phyloP scores from a whole-genome alignment of 2,888 invertebrate genomes.

The Himalopsyche kuldschensis region DNA sequence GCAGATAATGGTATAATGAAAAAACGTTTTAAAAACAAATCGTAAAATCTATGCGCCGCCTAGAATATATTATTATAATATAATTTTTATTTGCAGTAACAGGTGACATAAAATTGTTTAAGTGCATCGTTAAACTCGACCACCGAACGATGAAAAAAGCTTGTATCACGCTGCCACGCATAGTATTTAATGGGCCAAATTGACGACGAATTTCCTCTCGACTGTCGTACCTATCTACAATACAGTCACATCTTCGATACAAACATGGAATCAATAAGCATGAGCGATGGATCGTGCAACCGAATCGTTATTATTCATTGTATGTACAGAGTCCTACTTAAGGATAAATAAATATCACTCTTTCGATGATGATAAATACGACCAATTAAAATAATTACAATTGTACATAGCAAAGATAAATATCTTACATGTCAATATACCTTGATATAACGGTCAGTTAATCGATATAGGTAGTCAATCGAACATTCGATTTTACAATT shows the following conservation, averaged over 20 bases:
- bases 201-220: constrained; percentile 7
- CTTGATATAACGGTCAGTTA: too few species aligned
- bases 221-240: neutral
- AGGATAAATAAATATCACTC: too few species aligned
- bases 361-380: too few species aligned
- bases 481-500: too few species aligned
- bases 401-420: too few species aligned
- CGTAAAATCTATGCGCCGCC: constrained; percentile 23
- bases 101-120: constrained; percentile 37
- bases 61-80: constrained; percentile 17
- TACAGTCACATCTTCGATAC: neutral
- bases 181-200: constrained; percentile 31
- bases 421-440: too few species aligned
- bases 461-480: too few species aligned
- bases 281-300: neutral
- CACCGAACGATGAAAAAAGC: constrained; percentile 20
- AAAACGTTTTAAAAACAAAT: constrained; percentile 10
- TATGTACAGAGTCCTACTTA: too few species aligned
- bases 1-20: neutral
- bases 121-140: constrained; percentile 32
- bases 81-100: constrained; percentile 37
- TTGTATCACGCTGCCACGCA: constrained; percentile 29
- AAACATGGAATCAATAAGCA: neutral
- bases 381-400: too few species aligned
- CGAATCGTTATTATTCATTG: too few species aligned